Percentiles rank a stretch among this genome's conserved stretches.
Evolutionary conservation across 30 jellyfish, hydroid and myxozoan species (phyloP).

Genomic region (Haliclystus octoradiatus): DNA sequence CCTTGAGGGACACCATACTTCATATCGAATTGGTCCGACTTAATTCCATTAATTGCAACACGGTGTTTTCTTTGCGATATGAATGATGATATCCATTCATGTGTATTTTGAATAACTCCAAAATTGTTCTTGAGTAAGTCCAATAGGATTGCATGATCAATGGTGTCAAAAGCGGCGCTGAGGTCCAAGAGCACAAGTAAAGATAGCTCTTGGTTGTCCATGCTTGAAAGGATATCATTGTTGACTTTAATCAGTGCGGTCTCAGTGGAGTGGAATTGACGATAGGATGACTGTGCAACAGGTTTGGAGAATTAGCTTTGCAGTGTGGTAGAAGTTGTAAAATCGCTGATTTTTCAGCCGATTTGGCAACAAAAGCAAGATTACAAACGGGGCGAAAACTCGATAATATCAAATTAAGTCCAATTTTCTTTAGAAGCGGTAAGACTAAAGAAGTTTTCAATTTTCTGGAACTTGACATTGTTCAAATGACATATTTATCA

Average conservation of each 20-base stretch:
- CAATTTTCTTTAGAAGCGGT: conserved; percentile 26
- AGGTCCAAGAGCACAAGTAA: conserved; percentile 3
- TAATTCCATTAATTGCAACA: not conserved
- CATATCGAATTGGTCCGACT: not conserved
- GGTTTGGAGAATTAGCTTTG: no score
- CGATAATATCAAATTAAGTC: conserved; percentile 14
- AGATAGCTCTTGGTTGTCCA: conserved; percentile 18
- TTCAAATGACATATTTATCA: conserved; percentile 11
- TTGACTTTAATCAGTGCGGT: conserved; percentile 25
- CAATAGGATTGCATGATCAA: conserved; percentile 8
- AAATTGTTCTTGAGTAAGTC: not conserved
- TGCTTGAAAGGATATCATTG: conserved; percentile 10
- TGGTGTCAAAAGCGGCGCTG: conserved; percentile 33
- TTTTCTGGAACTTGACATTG: conserved; percentile 2
- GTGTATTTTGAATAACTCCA: conserved; percentile 12
- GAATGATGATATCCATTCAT: conserved; percentile 19
- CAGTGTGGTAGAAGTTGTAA: conserved; percentile 15
- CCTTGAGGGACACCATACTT: not conserved
- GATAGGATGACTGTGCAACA: conserved; percentile 16
- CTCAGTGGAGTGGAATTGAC: conserved; percentile 25
- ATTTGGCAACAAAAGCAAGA: conserved; percentile 19
- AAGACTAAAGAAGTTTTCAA: conserved; percentile 26
- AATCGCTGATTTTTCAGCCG: conserved; percentile 33
- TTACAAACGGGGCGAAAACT: conserved; percentile 33
- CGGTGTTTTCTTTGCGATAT: conserved; percentile 14